Evolutionary conservation across 1,140 invertebrate species (phyloP), one percentile per base, ranked within the genome.

Genomic region (Druon quercuslanigerum): DNA sequence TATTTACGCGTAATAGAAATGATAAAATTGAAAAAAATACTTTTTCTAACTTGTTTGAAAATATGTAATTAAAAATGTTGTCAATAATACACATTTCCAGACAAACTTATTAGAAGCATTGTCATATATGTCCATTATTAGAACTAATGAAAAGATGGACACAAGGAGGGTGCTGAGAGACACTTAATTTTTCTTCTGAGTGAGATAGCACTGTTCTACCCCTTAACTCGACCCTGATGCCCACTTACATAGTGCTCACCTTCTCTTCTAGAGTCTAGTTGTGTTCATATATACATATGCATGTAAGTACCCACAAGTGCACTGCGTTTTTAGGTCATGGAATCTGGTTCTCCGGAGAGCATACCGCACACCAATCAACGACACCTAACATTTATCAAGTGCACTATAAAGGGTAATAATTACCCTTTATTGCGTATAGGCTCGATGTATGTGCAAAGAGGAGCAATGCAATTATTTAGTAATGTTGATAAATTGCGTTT

Each of bases 261-360:
- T 60, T 60, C 56, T 60, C 56, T 60, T 60, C 20, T 25, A 25
- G 25, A 25, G 25, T 66, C 20, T 56, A 13, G 25, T 5, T 40
- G 57, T 66, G 57, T 66, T 66, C 2, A 33, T 16, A 20, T 60
- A 60, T 33, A 60, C 52, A 17, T 54, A 54, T 54, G 19, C 52
- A 17, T 54, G 19, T 54, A 54, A 13, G 20, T 16, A 66, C n/a
- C 13, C 57, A 60, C 57, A 33, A 60, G 57, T 60, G 14, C 46
- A 9, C 57, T 60, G 12, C 20, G 25, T 66, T 66, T 66, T 66
- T 66, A 40, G 57, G 57, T 66, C 57, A 66, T 66, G 57, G 57
- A 66, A 66, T 66, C 57, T 66, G 57, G 57, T 66, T 46, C 57
- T 66, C 57, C 57, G 40, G 57, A 66, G 57, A 66, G 57, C 57